Conservation (phyloP, 1,140 invertebrate genomes). For the Triops cancriformis region DNA sequence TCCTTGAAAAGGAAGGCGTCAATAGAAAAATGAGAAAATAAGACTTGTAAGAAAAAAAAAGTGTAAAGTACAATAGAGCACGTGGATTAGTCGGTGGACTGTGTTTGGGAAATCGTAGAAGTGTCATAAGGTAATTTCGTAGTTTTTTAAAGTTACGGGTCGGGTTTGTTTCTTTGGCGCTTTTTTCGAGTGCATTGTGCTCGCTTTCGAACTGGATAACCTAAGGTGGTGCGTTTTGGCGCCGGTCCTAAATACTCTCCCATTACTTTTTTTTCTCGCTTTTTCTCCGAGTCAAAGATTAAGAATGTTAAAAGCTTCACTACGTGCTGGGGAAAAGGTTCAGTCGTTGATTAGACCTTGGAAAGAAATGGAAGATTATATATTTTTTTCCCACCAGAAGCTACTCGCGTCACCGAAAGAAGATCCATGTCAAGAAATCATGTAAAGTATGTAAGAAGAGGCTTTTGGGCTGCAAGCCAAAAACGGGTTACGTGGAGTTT, state of each 20-base stretch:
- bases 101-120: conserved; percentile 5
- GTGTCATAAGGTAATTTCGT: neutral
- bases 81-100: conserved; percentile 3
- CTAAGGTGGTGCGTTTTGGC: neutral
- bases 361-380: too few species aligned
- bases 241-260: neutral
- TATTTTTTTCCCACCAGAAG: too few species aligned
- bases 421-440: too few species aligned
- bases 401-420: too few species aligned
- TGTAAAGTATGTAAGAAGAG: too few species aligned
- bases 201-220: neutral
- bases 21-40: too few species aligned
- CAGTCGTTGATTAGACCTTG: neutral
- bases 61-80: neutral
- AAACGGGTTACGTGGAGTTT: too few species aligned
- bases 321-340: neutral
- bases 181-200: neutral
- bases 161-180: neutral
- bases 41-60: neutral
- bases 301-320: conserved; percentile 10
- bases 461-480: too few species aligned
- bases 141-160: neutral
- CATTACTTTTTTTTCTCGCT: neutral
- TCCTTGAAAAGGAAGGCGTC: too few species aligned
- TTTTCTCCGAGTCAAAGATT: neutral